Percentiles rank a stretch among this genome's conserved stretches.
These are phyloP conservation scores for Bombus pyrosoma DNA, from an alignment of 1,140 invertebrate genomes.

Conservation along the genomic window DNA sequence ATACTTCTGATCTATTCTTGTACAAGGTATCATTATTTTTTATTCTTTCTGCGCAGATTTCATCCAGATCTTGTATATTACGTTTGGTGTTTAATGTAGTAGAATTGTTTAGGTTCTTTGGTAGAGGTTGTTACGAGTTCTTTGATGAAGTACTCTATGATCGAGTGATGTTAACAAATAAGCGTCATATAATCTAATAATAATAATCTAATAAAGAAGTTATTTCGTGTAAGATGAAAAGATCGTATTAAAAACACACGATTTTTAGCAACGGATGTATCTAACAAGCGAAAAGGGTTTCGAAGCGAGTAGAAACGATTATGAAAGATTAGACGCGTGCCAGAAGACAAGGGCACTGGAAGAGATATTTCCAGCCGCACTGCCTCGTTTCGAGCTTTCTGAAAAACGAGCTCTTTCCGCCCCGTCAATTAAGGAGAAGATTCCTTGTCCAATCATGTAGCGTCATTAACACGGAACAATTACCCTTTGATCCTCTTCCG, in stretches of 20 bases:
- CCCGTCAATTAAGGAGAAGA: constrained; percentile 27
- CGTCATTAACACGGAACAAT: neutral
- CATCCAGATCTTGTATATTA: too few relatives aligned
- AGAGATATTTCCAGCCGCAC: constrained; percentile 29
- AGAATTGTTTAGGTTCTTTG: neutral
- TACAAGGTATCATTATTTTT: too few relatives aligned
- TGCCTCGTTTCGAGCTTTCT: constrained; percentile 2
- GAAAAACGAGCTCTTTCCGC: constrained; percentile 26
- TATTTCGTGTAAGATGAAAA: too few relatives aligned
- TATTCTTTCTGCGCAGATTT: too few relatives aligned
- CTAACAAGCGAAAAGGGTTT: neutral
- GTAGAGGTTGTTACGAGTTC: neutral
- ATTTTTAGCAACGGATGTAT: neutral
- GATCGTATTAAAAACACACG: neutral
- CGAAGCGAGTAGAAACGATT: neutral
- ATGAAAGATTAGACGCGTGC: constrained; percentile 5
- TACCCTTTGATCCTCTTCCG: neutral
- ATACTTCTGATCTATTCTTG: too few relatives aligned
- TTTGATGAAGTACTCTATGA: neutral
- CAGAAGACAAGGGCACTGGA: neutral
- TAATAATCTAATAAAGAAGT: too few relatives aligned
- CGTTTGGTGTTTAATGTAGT: neutral
- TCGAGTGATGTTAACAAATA: neutral
- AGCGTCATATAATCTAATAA: too few relatives aligned
- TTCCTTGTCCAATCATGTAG: neutral